Base-by-base conservation (phyloP, 2,113 vertebrate genomes). In the Falco punctatus region DNA sequence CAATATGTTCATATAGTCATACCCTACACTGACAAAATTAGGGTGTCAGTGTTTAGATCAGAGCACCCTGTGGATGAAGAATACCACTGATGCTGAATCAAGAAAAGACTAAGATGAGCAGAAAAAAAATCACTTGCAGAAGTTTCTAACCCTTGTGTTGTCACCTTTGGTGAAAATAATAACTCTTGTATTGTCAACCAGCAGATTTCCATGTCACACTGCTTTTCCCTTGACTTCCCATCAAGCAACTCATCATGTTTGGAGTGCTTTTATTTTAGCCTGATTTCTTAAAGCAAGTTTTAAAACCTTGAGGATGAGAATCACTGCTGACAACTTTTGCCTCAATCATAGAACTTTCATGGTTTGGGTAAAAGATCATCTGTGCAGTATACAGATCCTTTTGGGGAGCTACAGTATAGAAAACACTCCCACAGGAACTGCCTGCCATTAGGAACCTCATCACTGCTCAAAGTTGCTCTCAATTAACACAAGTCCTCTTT, bases 21-120 rank as follows among this genome's bases (percentile, higher is more conserved):
- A 79, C 7, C 23, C 64, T 69, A 78, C n/a, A 42, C 30, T 86
- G 87, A 84, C n/a, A 89, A 83, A 87, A 95, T 46, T 46, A 94
- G 42, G 46, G 79, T 87, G 61, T 55, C 87, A 84, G 72, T 78
- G 51, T 27, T 86, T 89, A 94, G 64, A 92, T 70, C 33, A 91
- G 80, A 94, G 91, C 12, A 89, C 55, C 55, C 55, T 59, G 32
- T 54, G 70, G 52, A 95, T 74, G 84, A 96, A 87, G 69, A 95
- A 58, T 18, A 54, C 7, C 61, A 71, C 14, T 20, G 65, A 94
- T 38, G 48, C 32, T n/a, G 16, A 86, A 94, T 32, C 42, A 86
- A 84, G 69, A 86, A 91, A 75, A 75, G 61, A 52, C 18, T 42
- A 74, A 69, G 55, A 59, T 14, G 33, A 75, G 57, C 30, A 81